Evolutionary conservation across 2,888 invertebrate genomes (phyloP), one percentile per base, ranked within the genome.

Genomic region (Agrenia bidenticulata): DNA sequence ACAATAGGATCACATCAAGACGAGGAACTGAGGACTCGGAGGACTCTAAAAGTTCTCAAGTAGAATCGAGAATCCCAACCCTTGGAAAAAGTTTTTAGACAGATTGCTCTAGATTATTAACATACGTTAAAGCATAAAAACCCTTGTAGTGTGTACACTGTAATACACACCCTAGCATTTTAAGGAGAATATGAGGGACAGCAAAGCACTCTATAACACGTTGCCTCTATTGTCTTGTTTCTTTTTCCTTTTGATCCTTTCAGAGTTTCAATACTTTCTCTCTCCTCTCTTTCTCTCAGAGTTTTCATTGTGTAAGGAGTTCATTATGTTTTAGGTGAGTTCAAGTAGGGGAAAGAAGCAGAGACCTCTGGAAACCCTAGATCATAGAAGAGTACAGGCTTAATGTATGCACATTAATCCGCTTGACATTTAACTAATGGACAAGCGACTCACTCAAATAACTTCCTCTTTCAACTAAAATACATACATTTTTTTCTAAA

Each of bases 351-450:
- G 11, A 11, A 32, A 4, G 32, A 11, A 32, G 5, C 32, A 32
- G 11, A 11, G 11, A 32, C 11, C 11, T 11, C 32, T 32, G 11
- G 32, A 32, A 32, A 32, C 32, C 11, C 4, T 4, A 32, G 32
- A 32, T 32, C 32, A 4, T 32, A 32, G 11, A 32, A 32, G 32
- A 32, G 11, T 11, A 32, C 5, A 58, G 45, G 26, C 13, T 45
- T 58, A 49, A 58, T 58, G 58, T 58, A 58, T 57, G 57, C 58
- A 39, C 58, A 58, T 58, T 58, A 58, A 58, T 58, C 58, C 49
- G 49, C 27, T 41, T 58, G 58, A 58, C 58, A 58, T 58, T 58
- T 58, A 58, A 58, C 58, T 58, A 58, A 58, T 58, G 49, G 26
- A 58, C 54, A 32, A 58, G 21, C 45, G 26, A 21, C 41, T 57